Percentiles rank a stretch among this genome's conserved stretches.
These are phyloP conservation scores for Clarias platycephalus DNA, from an alignment of 2,797 vertebrate genomes.

Conservation along the genomic window DNA sequence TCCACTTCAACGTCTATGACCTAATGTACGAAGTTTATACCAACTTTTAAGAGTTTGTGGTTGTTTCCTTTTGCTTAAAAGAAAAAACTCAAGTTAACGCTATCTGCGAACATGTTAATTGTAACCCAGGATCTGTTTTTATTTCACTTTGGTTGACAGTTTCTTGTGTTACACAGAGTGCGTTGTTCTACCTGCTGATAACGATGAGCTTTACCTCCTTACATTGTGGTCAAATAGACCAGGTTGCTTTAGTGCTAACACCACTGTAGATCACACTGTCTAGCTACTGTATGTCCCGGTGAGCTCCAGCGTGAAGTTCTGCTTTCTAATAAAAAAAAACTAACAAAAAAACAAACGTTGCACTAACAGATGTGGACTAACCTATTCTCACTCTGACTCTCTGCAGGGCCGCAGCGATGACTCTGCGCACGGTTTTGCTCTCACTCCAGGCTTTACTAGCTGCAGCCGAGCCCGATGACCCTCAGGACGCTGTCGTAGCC, in stretches of 20 bases:
- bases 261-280: background rate
- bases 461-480: slow-evolving; percentile 97
- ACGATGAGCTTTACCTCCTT: background rate
- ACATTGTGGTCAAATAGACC: background rate
- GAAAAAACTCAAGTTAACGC: background rate
- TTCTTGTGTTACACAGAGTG: background rate
- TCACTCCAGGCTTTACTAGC: slow-evolving; percentile 96
- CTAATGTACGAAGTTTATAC: background rate
- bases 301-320: background rate
- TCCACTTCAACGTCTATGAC: background rate
- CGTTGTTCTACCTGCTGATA: background rate
- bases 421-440: slow-evolving; percentile 94
- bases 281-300: background rate
- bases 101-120: background rate
- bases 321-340: background rate
- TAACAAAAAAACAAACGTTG: background rate
- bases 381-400: slow-evolving; percentile 55
- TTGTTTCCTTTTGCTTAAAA: background rate
- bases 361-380: background rate
- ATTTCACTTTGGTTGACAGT: background rate
- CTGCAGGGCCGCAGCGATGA: slow-evolving; percentile 97
- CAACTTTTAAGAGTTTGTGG: background rate
- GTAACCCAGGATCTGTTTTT: background rate
- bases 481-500: slow-evolving; percentile 97
- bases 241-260: background rate